Evolutionary conservation across 2,888 invertebrate genomes (phyloP).

Genomic region (Phortica magna): DNA sequence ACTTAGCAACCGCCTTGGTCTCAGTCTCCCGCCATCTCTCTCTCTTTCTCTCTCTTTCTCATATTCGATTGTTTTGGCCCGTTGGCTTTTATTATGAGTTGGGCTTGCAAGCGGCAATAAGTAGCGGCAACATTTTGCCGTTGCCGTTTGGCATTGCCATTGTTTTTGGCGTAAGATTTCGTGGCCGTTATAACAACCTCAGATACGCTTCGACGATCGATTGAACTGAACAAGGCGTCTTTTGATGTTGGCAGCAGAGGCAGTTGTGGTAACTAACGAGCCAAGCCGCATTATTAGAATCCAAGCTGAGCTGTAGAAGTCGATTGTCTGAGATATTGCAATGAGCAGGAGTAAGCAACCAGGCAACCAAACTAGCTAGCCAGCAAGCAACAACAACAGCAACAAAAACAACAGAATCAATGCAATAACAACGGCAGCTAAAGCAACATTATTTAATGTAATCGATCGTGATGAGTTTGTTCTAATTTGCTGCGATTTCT

Average conservation of each 20-base stretch:
- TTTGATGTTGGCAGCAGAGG: slow-evolving; percentile 20
- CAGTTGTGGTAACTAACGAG: slow-evolving; percentile 11
- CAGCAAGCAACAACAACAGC: slow-evolving; percentile 18
- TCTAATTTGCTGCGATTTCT: slow-evolving; percentile 57
- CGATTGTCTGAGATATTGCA: neutral
- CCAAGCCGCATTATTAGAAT: slow-evolving; percentile 46
- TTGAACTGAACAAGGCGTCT: neutral
- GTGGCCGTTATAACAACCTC: slow-evolving; percentile 55
- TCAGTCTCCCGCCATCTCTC: neutral
- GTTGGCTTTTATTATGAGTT: slow-evolving; percentile 17
- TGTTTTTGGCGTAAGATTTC: slow-evolving; percentile 50
- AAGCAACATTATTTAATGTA: slow-evolving; percentile 54
- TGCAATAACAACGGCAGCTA: slow-evolving; percentile 27
- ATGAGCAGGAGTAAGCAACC: neutral
- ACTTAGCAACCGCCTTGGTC: neutral
- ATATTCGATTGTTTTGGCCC: neutral
- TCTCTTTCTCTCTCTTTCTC: no score
- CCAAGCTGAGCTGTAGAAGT: slow-evolving; percentile 11
- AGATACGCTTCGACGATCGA: slow-evolving; percentile 50
- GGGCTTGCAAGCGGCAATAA: slow-evolving; percentile 15
- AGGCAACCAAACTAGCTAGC: neutral
- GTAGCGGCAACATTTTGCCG: slow-evolving; percentile 37
- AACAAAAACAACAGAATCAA: neutral
- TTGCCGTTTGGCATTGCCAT: slow-evolving; percentile 41
- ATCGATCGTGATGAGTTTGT: slow-evolving; percentile 60